Base-by-base conservation (phyloP, 1,140 invertebrate species). In the Akabosia matsudoensis region DNA sequence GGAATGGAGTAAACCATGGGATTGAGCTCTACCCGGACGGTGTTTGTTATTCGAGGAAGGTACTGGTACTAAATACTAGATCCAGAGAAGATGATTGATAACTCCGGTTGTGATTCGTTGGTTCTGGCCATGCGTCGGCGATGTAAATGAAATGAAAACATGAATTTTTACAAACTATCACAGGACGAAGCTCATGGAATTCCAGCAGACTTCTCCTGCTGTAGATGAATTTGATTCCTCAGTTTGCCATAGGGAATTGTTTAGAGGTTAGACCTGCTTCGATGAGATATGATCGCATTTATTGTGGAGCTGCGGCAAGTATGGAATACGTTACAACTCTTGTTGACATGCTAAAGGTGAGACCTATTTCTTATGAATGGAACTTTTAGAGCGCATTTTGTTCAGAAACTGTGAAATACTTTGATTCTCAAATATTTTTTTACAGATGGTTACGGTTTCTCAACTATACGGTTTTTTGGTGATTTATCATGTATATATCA, bases 181-280 rank as follows among this genome's bases (percentile, higher is more conserved):
- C 30, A 81, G 80, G 52, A 22, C 52, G 77, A 91, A 90, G 83
- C 83, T 96, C 54, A 86, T 90, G 30, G 87, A 92, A 74, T 96
- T 96, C 82, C 90, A 91, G 81, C 87, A 87, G 77, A 89, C 86
- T 56, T 91, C 90, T n/a, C 83, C 88, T 2, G 89, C 90, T 56
- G 84, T 96, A 73, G 92, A 95, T 85, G 90, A 93, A 75, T 94
- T 91, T 88, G 93, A 96, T 80, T 96, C 94, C 95, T 18, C 86
- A 89, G 76, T 96, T 93, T 87, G 88, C 90, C 82, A 74, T 80
- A 91, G 91, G 92, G 70, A 96, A 96, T 86, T 93, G 91, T 82
- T 86, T 96, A n/a, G 90, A 89, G 82, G 82, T 95, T 77, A 84
- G 86, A 52, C 85, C 88, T 75, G 85, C 87, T 75, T 85, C 85